Evolutionary conservation across 30 jellyfish, hydroid and myxozoan species (phyloP), one percentile per base, ranked within the genome.

Genomic region (Aurelia sp.): DNA sequence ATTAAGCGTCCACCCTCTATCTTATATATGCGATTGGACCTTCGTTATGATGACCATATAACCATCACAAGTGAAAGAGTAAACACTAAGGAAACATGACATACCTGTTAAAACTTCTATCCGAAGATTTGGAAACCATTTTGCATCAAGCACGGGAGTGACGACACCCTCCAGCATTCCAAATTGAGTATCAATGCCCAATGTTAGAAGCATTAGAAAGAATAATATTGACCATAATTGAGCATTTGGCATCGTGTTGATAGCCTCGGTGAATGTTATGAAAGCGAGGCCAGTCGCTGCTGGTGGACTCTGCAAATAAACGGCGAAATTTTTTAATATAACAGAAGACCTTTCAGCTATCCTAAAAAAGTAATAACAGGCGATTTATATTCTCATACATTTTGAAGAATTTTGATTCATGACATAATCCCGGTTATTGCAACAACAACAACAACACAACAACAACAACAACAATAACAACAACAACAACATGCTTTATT

Each of bases 261-360:
- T 90, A n/a, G 97, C 99, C 61, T 95, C 99, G 9, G 99, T 95
- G 78, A 95, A 90, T 44, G 99, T 87, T 61, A 95, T 89, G 90
- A 95, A 95, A 55, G 99, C 99, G 15, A 95, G 85, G 17, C 96
- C 98, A 30, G 98, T 85, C 44, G 89, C 81, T 15, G 89, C 96
- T 19, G 96, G 96, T 13, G 99, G 88, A 50, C 65, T 97, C 99
- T 95, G 55, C 17, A 70, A 68, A 67, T 16, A 70, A 63, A 63
- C 33, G 20, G 72, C 5, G 76, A 76, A 21, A 12, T 44, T 44
- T 5, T 1, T 7, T 44, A 27, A 27, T 27, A 27, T 27, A 27
- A 27, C 33, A 27, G 2, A 2, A 2, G 2, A 27, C 2, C 33
- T 27, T 27, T 27, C 33, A 27, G 2, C 33, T 27, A 27, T 27